Conservation (phyloP, 2,113 vertebrate species). For the Neogale vison region DNA sequence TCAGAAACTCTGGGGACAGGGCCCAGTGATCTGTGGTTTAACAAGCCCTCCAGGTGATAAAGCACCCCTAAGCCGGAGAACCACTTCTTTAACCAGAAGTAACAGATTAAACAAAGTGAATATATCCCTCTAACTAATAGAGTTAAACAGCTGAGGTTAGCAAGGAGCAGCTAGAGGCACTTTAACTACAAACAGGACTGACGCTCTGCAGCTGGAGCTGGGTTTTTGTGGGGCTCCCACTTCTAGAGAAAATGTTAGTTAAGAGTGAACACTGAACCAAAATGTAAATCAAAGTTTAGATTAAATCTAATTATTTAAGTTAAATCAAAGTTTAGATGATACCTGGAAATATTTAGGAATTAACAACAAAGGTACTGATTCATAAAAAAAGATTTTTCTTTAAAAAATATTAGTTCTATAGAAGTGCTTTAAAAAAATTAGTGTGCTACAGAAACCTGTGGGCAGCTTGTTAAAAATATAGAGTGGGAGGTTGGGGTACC, state of each 20-base stretch:
- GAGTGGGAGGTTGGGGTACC: too few relatives aligned
- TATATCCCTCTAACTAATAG: not conserved
- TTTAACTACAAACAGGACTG: not conserved
- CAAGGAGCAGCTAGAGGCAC: not conserved
- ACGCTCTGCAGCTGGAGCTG: not conserved
- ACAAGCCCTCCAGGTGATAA: not conserved
- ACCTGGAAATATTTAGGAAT: constrained; percentile 29
- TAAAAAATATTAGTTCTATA: not conserved
- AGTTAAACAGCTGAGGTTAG: not conserved
- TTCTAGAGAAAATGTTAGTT: not conserved
- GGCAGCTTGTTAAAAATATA: not conserved
- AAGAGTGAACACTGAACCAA: not conserved
- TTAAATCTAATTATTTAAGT: not conserved
- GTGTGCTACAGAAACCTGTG: not conserved
- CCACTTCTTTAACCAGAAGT: not conserved
- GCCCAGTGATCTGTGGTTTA: not conserved
- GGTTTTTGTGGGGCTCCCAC: not conserved
- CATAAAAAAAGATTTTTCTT: not conserved
- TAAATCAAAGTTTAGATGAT: not conserved
- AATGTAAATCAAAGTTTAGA: not conserved
- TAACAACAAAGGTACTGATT: not conserved
- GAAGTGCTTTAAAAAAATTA: not conserved
- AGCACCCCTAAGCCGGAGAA: not conserved
- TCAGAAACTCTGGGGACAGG: not conserved
- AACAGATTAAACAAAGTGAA: constrained; percentile 1